These are phyloP conservation scores for Daboia siamensis DNA, from an alignment of 2,113 vertebrate genomes.

Conservation along the genomic window DNA sequence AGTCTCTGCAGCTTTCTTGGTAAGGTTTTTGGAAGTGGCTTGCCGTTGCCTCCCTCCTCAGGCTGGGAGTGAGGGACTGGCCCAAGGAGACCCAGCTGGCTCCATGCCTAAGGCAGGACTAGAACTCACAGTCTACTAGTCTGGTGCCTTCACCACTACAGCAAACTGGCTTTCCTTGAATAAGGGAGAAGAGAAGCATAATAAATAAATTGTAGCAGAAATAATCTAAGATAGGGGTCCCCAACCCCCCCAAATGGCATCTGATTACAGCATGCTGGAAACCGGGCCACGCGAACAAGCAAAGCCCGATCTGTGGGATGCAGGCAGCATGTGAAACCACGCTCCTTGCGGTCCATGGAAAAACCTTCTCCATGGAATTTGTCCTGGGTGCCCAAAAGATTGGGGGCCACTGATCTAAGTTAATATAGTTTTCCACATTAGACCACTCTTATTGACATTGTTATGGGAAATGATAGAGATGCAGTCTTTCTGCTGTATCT, in stretches of 20 bases:
- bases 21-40: not conserved
- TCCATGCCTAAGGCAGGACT: not conserved
- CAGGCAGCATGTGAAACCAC: too few species aligned
- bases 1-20: not conserved
- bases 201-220: not conserved
- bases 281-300: too few species aligned
- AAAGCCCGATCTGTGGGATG: too few species aligned
- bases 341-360: too few species aligned
- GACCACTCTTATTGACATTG: not conserved
- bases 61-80: not conserved
- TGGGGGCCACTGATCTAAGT: not conserved
- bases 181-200: not conserved
- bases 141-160: not conserved
- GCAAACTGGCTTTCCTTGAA: not conserved
- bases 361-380: too few species aligned
- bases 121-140: not conserved
- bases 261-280: too few species aligned
- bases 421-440: not conserved
- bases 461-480: not conserved
- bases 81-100: not conserved
- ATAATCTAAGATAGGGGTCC: not conserved
- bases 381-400: too few species aligned
- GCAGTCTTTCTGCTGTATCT: not conserved
- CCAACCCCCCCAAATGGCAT: too few species aligned
- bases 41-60: not conserved